Evolutionary conservation across 2,797 vertebrate species (phyloP), one percentile per base, ranked within the genome.

Genomic region (Strix occidentalis): DNA sequence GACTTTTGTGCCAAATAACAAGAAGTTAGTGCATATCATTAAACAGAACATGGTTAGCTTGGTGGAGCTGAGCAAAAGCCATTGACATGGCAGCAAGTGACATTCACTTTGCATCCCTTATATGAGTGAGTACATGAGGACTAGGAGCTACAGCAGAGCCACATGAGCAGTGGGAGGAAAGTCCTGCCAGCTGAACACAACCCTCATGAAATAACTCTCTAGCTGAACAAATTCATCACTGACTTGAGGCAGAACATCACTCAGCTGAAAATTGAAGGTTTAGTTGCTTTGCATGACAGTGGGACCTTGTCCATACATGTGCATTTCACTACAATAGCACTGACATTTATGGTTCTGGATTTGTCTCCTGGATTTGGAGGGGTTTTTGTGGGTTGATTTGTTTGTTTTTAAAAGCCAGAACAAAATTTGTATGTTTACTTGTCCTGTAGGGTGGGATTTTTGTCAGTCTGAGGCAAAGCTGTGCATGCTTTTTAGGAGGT

Each of bases 241-340:
- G 57, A 33, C n/a, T 87, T 57, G 9, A 87, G 46, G 41, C 50
- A 90, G 50, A 37, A 35, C 6, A 3, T 18, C 20, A 37, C 21
- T 33, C 31, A 50, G 17, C 9, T 60, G 56, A 71, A 68, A 75
- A 37, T 1, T 13, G 11, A 77, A 80, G 16, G 8, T 57, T 93
- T 35, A 25, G 43, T 81, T 86, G 26, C 26, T 63, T 84, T 84
- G 43, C 12, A 4, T 5, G 5, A 7, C 48, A 39, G 15, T 10
- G 9, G 24, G 31, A 48, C 5, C 6, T 31, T 51, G 39, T 58
- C 35, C 5, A 3, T 0, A 0, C 26, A 11, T 0, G 2, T 18
- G 6, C 1, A 3, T 63, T 81, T 65, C 23, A 21, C 20, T 71
- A 14, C 14, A 28, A 5, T 7, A 51, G 11, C 35, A 28, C 15